Percentiles rank a stretch among this genome's conserved stretches.
These are phyloP conservation scores for Cichladusa arquata DNA, from an alignment of 2,113 vertebrate species.

Conservation along the genomic window DNA sequence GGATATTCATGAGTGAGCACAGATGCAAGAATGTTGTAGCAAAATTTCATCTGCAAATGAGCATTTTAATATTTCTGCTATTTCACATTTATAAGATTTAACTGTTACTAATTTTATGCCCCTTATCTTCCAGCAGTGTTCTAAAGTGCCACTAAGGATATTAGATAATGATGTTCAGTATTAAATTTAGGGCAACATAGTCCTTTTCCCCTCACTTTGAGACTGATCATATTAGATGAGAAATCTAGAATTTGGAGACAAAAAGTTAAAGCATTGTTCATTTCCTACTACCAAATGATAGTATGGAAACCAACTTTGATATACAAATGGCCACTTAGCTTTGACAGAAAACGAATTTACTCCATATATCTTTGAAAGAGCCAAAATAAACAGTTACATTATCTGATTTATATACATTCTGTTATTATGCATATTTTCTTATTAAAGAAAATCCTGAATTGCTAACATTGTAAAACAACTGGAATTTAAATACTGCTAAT, in stretches of 20 bases:
- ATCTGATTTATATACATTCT: background rate
- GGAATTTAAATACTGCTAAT: background rate
- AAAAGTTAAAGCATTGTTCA: background rate
- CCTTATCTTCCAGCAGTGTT: background rate
- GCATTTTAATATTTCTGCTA: background rate
- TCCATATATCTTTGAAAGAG: background rate
- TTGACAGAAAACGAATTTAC: background rate
- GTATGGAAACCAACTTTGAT: background rate
- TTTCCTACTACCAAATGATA: background rate
- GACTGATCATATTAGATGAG: background rate
- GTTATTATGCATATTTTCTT: background rate
- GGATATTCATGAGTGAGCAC: background rate
- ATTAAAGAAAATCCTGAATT: background rate
- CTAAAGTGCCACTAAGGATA: background rate
- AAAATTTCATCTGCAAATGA: background rate
- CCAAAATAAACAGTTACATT: background rate
- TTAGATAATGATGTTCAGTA: background rate
- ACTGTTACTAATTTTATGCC: background rate
- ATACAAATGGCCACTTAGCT: background rate
- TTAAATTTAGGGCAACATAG: background rate
- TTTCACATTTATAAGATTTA: background rate
- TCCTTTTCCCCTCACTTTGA: background rate
- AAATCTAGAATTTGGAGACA: background rate
- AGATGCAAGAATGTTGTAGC: background rate
- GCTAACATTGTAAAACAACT: background rate